Evolutionary conservation across 2,113 vertebrate genomes (phyloP), one percentile per base, ranked within the genome.

Genomic region (Blennius ocellaris): DNA sequence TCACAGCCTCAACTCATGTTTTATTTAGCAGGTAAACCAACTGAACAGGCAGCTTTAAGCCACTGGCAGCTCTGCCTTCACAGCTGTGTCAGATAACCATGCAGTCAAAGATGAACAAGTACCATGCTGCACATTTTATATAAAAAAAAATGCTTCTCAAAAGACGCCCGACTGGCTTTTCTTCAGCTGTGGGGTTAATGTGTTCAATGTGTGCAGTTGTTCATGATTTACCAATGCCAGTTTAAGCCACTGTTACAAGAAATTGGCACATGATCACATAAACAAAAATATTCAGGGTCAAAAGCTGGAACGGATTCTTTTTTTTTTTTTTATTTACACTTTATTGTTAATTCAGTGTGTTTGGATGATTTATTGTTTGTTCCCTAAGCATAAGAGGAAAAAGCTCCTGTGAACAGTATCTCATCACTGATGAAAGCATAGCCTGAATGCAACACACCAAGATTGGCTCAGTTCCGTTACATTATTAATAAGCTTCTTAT

Each of bases 401-500:
- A 69, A 67, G 77, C 61, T 69, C 54, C 39, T 53, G 68, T 62
- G 56, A 82, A 76, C 49, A 56, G 60, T 41, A 73, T 76, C 58
- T 73, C 56, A 58, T 71, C 43, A 51, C 71, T 88, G 85, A 91
- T 90, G 73, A 90, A 89, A 86, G 81, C 53, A 60, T 48, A 71
- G 76, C 78, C 80, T 78, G 64, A 84, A 89, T 76, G 60, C 45
- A 87, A 80, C 86, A 67, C 65, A 70, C 60, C 54, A 69, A 88
- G 69, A 72, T 48, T 81, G 61, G 72, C 69, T 79, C 60, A 44
- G 66, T 60, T 74, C 76, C 82, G 2, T 55, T 91, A 72, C 83
- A 92, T 91, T 83, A 92, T 92, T 89, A 84, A 93, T 84, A 87
- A 57, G 79, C 73, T 80, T 84, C 73, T 88, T 87, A 83, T 90